Evolutionary conservation across 2,888 invertebrate genomes (phyloP), one percentile per base, ranked within the genome.

Genomic region (Drosophila koepferae): DNA sequence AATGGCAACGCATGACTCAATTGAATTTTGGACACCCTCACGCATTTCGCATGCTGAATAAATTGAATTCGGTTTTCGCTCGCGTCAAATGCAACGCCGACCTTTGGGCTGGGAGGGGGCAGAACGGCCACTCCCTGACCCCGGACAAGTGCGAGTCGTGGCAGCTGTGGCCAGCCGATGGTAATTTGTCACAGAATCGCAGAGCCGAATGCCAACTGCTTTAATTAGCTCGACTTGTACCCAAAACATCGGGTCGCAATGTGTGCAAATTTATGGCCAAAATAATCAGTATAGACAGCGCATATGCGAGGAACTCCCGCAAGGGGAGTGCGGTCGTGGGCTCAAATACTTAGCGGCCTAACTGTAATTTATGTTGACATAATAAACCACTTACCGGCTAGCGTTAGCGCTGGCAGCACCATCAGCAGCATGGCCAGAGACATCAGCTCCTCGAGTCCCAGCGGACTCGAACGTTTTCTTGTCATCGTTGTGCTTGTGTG

Each of bases 381-480:
- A 83, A 89, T 82, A 86, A 85, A 86, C 81, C 81, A 92, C 92
- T 92, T 91, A 92, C 92, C 92, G 82, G 92, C 91, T 91, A 91
- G 91, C 79, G 91, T 82, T 83, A 92, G 62, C 49, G 84, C 71
- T 68, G 80, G 81, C 78, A 78, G 80, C 80, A 77, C 55, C 77
- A 89, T 73, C 72, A 86, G 73, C 66, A 79, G 70, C 62, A 89
- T 69, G 80, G 89, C 80, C 82, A 89, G 77, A 81, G 90, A 86
- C 81, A 90, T 82, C 83, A 91, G 86, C 87, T 91, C 85, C 89
- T 92, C 92, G 92, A 92, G 92, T 91, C 92, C 92, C 90, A 91
- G 78, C 73, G 92, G 92, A 92, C 92, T 92, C 92, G 91, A 91
- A 91, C 92, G 91, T 90, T 91, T 92, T 86, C 92, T 91, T 82